Evolutionary conservation across 2,888 invertebrate genomes (phyloP).

Genomic region (Eupelmus urozonus): DNA sequence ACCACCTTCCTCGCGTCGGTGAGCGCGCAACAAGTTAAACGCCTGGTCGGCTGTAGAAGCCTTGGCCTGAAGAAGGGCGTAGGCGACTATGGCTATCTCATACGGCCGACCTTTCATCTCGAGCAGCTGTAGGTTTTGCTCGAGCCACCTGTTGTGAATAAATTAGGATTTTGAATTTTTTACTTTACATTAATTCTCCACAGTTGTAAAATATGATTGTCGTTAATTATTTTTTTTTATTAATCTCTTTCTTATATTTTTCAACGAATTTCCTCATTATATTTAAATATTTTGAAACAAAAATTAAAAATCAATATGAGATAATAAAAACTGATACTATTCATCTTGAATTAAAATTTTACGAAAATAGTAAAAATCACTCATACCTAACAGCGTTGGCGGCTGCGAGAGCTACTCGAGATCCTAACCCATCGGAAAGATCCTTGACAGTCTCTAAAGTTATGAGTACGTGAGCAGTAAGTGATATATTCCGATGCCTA

Average conservation of each 20-base stretch:
- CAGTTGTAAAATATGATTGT: background rate
- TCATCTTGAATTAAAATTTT: background rate
- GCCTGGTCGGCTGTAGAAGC: conserved; percentile 92
- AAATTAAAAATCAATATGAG: too few relatives aligned
- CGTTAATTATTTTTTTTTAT: background rate
- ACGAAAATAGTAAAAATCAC: background rate
- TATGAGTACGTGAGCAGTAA: conserved; percentile 96
- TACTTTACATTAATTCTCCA: too few relatives aligned
- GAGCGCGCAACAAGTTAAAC: conserved; percentile 84
- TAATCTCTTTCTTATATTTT: too few relatives aligned
- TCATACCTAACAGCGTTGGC: conserved; percentile 82
- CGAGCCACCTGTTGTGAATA: conserved; percentile 82
- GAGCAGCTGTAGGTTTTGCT: conserved; percentile 88
- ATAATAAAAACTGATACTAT: background rate
- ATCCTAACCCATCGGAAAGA: conserved; percentile 85
- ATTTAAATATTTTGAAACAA: too few relatives aligned
- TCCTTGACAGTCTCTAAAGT: conserved; percentile 91
- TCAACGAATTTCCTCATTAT: conserved; percentile 1
- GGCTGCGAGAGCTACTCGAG: conserved; percentile 87
- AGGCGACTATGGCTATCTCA: conserved; percentile 92
- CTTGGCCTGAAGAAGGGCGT: conserved; percentile 90
- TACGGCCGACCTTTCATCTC: conserved; percentile 86
- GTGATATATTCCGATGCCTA: conserved; percentile 87
- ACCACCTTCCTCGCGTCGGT: conserved; percentile 86
- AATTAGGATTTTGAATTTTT: background rate